These are phyloP conservation scores for Amphilophus citrinellus DNA, from an alignment of 2,113 vertebrate genomes.

Conservation along the genomic window DNA sequence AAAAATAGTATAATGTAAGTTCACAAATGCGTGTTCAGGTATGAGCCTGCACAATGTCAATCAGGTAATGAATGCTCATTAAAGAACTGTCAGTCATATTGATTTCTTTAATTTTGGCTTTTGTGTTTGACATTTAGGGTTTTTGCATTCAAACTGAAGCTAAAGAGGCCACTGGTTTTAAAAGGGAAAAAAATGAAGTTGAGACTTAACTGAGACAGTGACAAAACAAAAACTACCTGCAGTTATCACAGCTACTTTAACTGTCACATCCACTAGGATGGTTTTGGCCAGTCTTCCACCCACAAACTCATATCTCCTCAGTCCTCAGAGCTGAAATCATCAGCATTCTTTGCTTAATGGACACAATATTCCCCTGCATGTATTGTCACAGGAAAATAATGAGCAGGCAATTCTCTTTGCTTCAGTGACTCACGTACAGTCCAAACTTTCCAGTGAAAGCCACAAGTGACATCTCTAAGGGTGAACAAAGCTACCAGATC, in stretches of 20 bases:
- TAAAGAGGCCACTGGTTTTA: constrained; percentile 58
- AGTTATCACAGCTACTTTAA: constrained; percentile 43
- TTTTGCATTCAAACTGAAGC: constrained; percentile 65
- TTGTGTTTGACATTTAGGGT: constrained; percentile 64
- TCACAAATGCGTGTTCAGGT: not conserved
- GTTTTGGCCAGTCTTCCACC: constrained; percentile 47
- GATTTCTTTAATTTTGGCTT: constrained; percentile 75
- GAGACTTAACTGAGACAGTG: constrained; percentile 38
- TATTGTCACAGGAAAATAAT: constrained; percentile 40
- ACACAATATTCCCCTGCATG: constrained; percentile 25
- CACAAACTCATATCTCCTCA: constrained; percentile 1
- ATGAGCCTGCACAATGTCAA: not conserved
- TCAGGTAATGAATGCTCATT: not conserved
- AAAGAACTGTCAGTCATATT: constrained; percentile 44
- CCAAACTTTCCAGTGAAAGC: constrained; percentile 35
- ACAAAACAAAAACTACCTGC: constrained; percentile 41
- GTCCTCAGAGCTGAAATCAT: constrained; percentile 12
- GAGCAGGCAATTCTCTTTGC: constrained; percentile 35
- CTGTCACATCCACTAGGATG: constrained; percentile 20
- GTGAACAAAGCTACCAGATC: constrained; percentile 47
- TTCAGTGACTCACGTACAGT: constrained; percentile 40
- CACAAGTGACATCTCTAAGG: constrained; percentile 35
- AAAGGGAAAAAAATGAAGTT: constrained; percentile 30
- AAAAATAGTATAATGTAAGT: not conserved
- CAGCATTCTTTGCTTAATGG: constrained; percentile 30